Conservation (phyloP, 92 coral and sea anemone genomes). For the Epizoanthus illoricatus region DNA sequence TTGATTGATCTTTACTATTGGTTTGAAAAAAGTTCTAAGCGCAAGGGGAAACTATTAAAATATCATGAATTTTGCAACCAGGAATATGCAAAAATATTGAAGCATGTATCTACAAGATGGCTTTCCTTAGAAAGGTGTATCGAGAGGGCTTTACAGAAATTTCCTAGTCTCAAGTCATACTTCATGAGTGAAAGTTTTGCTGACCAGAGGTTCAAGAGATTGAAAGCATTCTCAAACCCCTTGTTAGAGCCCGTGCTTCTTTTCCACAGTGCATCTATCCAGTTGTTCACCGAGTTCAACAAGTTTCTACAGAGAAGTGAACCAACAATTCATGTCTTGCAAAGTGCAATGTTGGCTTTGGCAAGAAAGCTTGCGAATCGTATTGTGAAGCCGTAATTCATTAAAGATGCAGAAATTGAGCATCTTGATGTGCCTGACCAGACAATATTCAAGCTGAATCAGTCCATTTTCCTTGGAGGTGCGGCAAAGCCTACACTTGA, state of each 20-base stretch:
- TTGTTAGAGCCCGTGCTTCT: slow-evolving; percentile 46
- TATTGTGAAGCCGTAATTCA: slow-evolving; percentile 32
- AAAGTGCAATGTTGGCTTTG: slow-evolving; percentile 33
- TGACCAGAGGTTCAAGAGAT: slow-evolving; percentile 45
- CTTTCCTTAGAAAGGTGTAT: slow-evolving; percentile 52
- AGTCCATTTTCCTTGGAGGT: slow-evolving; percentile 38
- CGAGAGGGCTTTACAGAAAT: slow-evolving; percentile 45
- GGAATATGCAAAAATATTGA: slow-evolving; percentile 40
- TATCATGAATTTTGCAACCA: slow-evolving; percentile 51
- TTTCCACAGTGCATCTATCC: slow-evolving; percentile 47
- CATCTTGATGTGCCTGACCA: slow-evolving; percentile 29
- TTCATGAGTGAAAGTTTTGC: slow-evolving; percentile 44
- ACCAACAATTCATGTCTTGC: slow-evolving; percentile 37
- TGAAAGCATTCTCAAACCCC: slow-evolving; percentile 42
- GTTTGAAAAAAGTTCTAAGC: slow-evolving; percentile 53
- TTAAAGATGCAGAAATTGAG: slow-evolving; percentile 28
- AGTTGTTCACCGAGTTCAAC: slow-evolving; percentile 48
- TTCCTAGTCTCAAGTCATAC: slow-evolving; percentile 46
- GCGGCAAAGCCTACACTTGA: slow-evolving; percentile 39
- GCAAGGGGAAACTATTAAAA: slow-evolving; percentile 47
- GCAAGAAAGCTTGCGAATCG: slow-evolving; percentile 27
- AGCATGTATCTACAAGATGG: slow-evolving; percentile 47
- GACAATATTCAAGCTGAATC: slow-evolving; percentile 28
- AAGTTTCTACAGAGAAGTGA: slow-evolving; percentile 55
- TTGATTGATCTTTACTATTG: slow-evolving; percentile 45